Evolutionary conservation across 1,140 invertebrate genomes (phyloP), one percentile per base, ranked within the genome.

Genomic region (Neodiprion lecontei): DNA sequence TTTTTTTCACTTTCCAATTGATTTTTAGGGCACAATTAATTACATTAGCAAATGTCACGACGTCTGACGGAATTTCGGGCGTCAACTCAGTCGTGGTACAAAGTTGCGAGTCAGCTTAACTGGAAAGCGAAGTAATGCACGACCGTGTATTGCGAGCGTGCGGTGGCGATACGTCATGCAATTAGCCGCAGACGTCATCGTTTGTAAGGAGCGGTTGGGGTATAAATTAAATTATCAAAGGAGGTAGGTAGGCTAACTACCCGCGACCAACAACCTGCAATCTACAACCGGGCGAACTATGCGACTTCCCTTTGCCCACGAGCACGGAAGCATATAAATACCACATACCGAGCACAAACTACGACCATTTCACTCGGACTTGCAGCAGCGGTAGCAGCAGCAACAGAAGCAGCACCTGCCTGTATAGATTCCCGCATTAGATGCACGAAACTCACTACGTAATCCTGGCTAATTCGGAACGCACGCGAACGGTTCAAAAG

Each of bases 161-260:
- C 73, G n/a, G 73, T 28, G 73, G 77, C 73, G 78, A 82, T 82
- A 80, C 81, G 80, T 82, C 81, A 81, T 80, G 78, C 79, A 81
- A 82, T 82, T 82, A 82, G 77, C 80, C 74, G 72, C 72, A 73
- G 73, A 73, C 75, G 77, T 77, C 69, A 75, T 23, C 71, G 73
- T 17, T 69, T 21, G 67, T 69, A 75, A 61, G 61, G 72, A 40
- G 23, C 69, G 69, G 69, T 28, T 73, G 47, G 28, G 61, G 65
- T 69, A 75, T 80, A 80, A 78, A 80, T 80, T 80, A 80, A 80
- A 80, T 80, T 80, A 80, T 80, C 79, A 80, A 80, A 80, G 77
- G 17, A 5, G 28, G 28, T 40, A 40, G 53, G 53, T 12, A 14
- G n/a, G 53, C 11, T 61, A 61, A 61, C 53, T 61, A 17, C 53